Base-by-base conservation (phyloP, 2,888 invertebrate genomes). In the Coenonympha arcania region DNA sequence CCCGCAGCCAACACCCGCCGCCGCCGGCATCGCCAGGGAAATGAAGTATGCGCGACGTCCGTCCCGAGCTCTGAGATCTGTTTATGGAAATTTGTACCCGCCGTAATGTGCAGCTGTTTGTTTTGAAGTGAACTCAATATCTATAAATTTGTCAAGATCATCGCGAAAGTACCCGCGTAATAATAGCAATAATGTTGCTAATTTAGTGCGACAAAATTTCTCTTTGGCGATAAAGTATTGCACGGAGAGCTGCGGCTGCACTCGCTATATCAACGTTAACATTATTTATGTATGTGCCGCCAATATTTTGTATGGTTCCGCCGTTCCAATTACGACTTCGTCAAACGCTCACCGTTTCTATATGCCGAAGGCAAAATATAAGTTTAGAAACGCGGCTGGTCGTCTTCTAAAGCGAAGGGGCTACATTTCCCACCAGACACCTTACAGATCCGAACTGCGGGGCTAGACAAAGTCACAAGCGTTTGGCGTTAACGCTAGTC, bases 11-110 rank as follows among this genome's bases (percentile, higher is more conserved):
- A 64, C 15, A 68, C 62, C 68, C 66, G 71, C 74, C 76, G 76
- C 73, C 31, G 11, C 3, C 24, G 5, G 9, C 75, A 69, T 24
- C 13, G 24, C 20, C 43, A 33, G 75, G 68, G 74, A 81, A 78
- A 78, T 80, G 78, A 79, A 78, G 78, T 73, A 79, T 79, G 71
- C 74, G 76, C 74, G 80, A 75, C 75, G 74, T 68, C 70, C 70
- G 75, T 72, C 75, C 71, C 69, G 71, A 69, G 67, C 73, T 74
- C 73, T 76, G 66, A 69, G 71, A 75, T 76, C 79, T 75, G 73
- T 73, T 81, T 81, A 80, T 77, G 84, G 81, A 77, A 75, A 77
- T 76, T 69, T 67, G 69, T 71, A 68, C 70, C 66, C 66, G 62
- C 71, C 73, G 58, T 56, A 24, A 59, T 53, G 47, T 57, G 60